Percentiles rank a stretch among this genome's conserved stretches.
Conservation (phyloP, 2,888 invertebrate species). For the Synanthedon tipuliformis region DNA sequence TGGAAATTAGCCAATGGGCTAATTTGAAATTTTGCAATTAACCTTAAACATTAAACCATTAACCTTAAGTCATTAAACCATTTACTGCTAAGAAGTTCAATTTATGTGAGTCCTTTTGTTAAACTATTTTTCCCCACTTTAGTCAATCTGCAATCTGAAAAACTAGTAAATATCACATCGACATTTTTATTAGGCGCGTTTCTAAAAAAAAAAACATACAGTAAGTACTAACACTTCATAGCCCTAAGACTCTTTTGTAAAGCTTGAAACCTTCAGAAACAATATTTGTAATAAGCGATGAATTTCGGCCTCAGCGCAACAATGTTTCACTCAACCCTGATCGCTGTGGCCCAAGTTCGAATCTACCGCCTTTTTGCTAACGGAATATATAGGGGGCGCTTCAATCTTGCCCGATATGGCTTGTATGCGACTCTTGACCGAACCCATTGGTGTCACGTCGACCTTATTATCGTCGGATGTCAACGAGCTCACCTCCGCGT, state of each 20-base stretch:
- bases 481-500: slow-evolving; percentile 37
- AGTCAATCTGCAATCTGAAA: too few relatives aligned
- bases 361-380: slow-evolving; percentile 57
- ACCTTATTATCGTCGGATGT: slow-evolving; percentile 36
- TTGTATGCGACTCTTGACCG: slow-evolving; percentile 56
- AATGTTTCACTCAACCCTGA: slow-evolving; percentile 35
- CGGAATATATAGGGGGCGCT: slow-evolving; percentile 52
- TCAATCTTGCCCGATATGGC: slow-evolving; percentile 52
- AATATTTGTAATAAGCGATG: not conserved
- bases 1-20: too few relatives aligned
- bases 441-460: slow-evolving; percentile 48
- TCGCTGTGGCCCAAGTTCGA: slow-evolving; percentile 38
- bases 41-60: too few relatives aligned
- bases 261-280: slow-evolving; percentile 23
- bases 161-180: too few relatives aligned
- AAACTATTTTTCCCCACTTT: too few relatives aligned
- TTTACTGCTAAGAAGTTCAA: too few relatives aligned
- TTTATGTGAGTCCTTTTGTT: too few relatives aligned
- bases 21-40: too few relatives aligned
- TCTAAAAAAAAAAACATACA: slow-evolving; percentile 25
- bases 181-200: too few relatives aligned
- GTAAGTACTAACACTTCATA: slow-evolving; percentile 25
- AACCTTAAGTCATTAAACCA: too few relatives aligned
- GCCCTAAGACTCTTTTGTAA: slow-evolving; percentile 18
- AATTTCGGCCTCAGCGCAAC: slow-evolving; percentile 2